These are phyloP conservation scores for Brachylomia viminalis DNA, from an alignment of 2,888 invertebrate genomes.

Conservation along the genomic window DNA sequence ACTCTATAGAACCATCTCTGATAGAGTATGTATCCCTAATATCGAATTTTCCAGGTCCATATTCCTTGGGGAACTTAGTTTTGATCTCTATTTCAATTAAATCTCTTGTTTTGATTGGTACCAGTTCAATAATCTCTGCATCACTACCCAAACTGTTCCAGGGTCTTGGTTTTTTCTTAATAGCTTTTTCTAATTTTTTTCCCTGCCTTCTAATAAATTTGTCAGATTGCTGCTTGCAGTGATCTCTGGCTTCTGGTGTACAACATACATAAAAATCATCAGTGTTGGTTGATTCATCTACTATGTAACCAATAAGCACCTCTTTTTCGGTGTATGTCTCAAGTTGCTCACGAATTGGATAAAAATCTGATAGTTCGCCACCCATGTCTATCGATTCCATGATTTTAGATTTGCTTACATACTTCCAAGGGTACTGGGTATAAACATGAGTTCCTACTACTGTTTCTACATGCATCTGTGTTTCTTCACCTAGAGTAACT, in stretches of 20 bases:
- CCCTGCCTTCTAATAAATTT: constrained; percentile 90
- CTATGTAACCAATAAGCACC: constrained; percentile 92
- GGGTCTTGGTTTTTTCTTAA: constrained; percentile 89
- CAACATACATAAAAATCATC: constrained; percentile 93
- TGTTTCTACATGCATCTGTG: constrained; percentile 91
- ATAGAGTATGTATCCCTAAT: constrained; percentile 90
- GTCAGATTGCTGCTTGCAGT: constrained; percentile 87
- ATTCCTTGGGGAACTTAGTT: constrained; percentile 90
- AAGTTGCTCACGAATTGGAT: constrained; percentile 80
- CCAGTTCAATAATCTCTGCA: constrained; percentile 90
- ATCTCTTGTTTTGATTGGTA: constrained; percentile 89
- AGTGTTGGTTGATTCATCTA: constrained; percentile 90
- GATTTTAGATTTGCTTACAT: constrained; percentile 91
- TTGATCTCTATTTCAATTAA: constrained; percentile 93
- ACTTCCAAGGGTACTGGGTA: constrained; percentile 94
- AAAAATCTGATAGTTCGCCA: constrained; percentile 88
- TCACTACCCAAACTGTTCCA: constrained; percentile 93
- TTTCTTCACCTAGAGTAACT: constrained; percentile 89
- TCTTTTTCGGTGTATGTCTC: constrained; percentile 83
- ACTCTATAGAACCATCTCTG: constrained; percentile 93
- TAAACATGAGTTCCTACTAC: constrained; percentile 93
- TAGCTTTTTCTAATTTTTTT: constrained; percentile 89
- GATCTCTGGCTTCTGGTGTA: constrained; percentile 89
- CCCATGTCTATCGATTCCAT: constrained; percentile 91
- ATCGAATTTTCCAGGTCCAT: constrained; percentile 86